Conservation (phyloP, 2,888 invertebrate species). For the Dinocampus coccinellae region DNA sequence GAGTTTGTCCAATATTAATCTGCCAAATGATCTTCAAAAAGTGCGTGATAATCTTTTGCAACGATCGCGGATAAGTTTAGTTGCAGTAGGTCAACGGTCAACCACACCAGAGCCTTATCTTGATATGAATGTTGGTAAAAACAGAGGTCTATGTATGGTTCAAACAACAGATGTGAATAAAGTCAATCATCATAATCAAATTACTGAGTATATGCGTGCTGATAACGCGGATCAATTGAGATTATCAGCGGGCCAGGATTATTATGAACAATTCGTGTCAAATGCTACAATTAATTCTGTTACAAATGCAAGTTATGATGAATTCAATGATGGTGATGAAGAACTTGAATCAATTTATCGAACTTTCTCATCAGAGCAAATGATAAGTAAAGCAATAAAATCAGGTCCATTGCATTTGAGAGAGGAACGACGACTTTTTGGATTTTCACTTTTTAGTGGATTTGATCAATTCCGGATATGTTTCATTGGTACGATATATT, state of each 20-base stretch:
- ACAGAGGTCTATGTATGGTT: conserved; percentile 42
- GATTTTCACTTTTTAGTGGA: conserved; percentile 50
- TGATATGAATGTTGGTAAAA: conserved; percentile 60
- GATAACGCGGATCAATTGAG: conserved; percentile 34
- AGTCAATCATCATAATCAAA: conserved; percentile 22
- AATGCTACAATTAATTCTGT: conserved; percentile 26
- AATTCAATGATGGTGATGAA: conserved; percentile 41
- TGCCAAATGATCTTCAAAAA: conserved; percentile 49
- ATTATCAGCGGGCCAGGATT: conserved; percentile 45
- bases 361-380: conserved; percentile 53
- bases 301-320: background rate
- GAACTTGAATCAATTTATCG: conserved; percentile 50
- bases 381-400: conserved; percentile 52
- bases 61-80: conserved; percentile 49
- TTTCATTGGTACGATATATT: conserved; percentile 56
- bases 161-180: background rate
- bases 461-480: conserved; percentile 51
- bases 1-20: conserved; percentile 49
- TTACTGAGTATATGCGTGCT: conserved; percentile 50
- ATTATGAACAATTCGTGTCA: conserved; percentile 55
- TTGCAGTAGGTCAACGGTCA: conserved; percentile 28
- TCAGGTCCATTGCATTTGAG: conserved; percentile 54
- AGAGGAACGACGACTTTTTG: conserved; percentile 41
- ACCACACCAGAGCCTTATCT: conserved; percentile 61
- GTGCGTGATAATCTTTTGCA: conserved; percentile 51